Evolutionary conservation across 2,113 vertebrate genomes (phyloP), one percentile per base, ranked within the genome.

Genomic region (Semnornis frantzii): DNA sequence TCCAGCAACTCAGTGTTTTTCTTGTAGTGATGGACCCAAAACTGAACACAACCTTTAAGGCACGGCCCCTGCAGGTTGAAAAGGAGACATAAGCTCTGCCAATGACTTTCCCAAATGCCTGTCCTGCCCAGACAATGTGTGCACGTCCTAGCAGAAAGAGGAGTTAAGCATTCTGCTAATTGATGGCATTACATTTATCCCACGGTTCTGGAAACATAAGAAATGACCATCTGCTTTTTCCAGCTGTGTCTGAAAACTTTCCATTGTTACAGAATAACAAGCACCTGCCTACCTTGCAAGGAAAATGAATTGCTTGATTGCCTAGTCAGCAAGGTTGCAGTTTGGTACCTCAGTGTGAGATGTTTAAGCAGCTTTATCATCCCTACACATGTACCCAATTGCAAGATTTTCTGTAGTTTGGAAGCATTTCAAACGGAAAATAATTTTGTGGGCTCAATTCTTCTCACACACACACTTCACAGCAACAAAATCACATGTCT

Each of bases 161-260:
- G 87, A 87, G 71, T 89, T 80, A 90, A 83, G 54, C 48, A 78
- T 95, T 94, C 82, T 91, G 44, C 75, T 93, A 78, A 92, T 87
- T 90, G 93, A 68, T 65, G 50, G 28, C 39, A 69, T 16, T 60
- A 21, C 2, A n/a, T 78, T 89, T 90, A 81, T 83, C 68, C 24
- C 20, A 30, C 19, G 46, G 83, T 81, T 79, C 90, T 44, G 34
- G 76, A 83, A 88, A 90, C 34, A 57, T 90, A 85, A 85, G 69
- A 82, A 92, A 83, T 83, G 58, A 92, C 60, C 65, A 92, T 81
- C 89, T 87, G 58, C 70, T 91, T 94, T 87, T 77, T 73, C 62
- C 79, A 89, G 48, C 37, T 81, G 75, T 72, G 18, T 50, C 16
- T 88, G 54, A 83, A 91, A 95, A 94, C 54, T 91, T 89, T 87